Base-by-base conservation (phyloP, 2,888 invertebrate genomes). In the Digitonthophagus gazella region DNA sequence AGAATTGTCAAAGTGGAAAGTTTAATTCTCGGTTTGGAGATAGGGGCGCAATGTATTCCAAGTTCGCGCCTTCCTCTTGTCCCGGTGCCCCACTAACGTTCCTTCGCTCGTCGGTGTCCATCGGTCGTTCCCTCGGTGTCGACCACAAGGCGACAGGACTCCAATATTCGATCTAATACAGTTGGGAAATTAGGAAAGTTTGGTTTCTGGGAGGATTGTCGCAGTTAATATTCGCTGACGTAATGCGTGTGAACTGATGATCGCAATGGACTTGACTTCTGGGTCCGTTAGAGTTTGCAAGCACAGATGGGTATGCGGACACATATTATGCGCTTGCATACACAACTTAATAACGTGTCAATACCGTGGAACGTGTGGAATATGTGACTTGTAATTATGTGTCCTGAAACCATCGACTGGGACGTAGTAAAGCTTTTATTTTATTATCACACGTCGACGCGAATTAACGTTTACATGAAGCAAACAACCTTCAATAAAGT, bases 1-100 rank as follows among this genome's bases (percentile, higher is more conserved):
- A 20, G 20, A 61, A 61, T 19, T 61, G 61, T 61, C 61, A 61
- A 61, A 61, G 19, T 61, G 61, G 19, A 61, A 61, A 61, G 61
- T 61, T 61, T 61, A 57, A 18, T 19, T 15, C 8, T 20, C 19
- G 61, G 19, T 20, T n/a, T 61, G 18, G 61, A n/a, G 61, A 44
- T 6, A 44, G 8, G 28, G 28, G 28, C 8, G 28, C 28, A 11
- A 44, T 44, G 28, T 44, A 44, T 44, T 44, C 28, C 28, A 44
- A 44, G 28, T 44, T 44, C 28, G 28, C 6, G 28, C 28, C 3
- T 44, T 44, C 28, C 28, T 44, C 28, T 11, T 44, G 28, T 44
- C 28, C 28, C 28, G 28, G 28, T 44, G 28, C 28, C 28, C 28
- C 3, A 44, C 8, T 44, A 44, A 44, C 28, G 28, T 44, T 44